Conservation (phyloP, 2,113 vertebrate genomes). For the Thamnophis sirtalis region DNA sequence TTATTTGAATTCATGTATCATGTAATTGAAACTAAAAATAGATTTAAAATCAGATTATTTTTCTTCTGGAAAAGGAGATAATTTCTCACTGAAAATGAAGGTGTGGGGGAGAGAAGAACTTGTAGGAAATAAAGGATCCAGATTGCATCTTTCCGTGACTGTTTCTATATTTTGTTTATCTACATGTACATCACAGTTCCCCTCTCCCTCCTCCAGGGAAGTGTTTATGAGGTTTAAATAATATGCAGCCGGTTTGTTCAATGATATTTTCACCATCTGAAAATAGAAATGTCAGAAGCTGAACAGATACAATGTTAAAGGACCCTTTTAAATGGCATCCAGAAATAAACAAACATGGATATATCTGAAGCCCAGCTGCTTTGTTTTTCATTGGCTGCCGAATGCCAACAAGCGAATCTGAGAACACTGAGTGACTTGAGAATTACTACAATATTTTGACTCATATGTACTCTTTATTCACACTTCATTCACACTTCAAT, state of each 20-base stretch:
- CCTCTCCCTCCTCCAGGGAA: not conserved
- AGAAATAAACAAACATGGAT: slow-evolving; percentile 30
- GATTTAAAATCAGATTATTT: not conserved
- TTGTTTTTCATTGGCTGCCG: slow-evolving; percentile 8
- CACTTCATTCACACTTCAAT: slow-evolving; percentile 11
- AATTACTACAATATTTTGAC: slow-evolving; percentile 30
- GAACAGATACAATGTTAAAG: slow-evolving; percentile 27
- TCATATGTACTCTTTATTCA: slow-evolving; percentile 17
- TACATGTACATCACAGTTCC: not conserved
- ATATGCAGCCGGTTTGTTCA: slow-evolving; percentile 14
- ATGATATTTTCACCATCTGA: slow-evolving; percentile 31
- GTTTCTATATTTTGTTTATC: slow-evolving; percentile 15
- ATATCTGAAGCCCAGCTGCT: slow-evolving; percentile 12
- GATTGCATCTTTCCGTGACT: not conserved
- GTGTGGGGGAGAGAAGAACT: not conserved
- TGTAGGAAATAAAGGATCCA: not conserved
- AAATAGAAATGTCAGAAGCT: slow-evolving; percentile 30
- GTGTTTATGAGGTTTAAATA: slow-evolving; percentile 28
- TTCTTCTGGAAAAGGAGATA: not conserved
- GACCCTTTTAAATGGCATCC: slow-evolving; percentile 28
- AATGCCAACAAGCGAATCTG: slow-evolving; percentile 4
- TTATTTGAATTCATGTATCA: not conserved
- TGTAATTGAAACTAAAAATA: not conserved
- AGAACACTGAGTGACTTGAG: not conserved
- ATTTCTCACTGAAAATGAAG: not conserved